Percentiles rank a stretch among this genome's conserved stretches.
Evolutionary conservation across 1,140 invertebrate species (phyloP).

Genomic region (Trachelipus rathkii): DNA sequence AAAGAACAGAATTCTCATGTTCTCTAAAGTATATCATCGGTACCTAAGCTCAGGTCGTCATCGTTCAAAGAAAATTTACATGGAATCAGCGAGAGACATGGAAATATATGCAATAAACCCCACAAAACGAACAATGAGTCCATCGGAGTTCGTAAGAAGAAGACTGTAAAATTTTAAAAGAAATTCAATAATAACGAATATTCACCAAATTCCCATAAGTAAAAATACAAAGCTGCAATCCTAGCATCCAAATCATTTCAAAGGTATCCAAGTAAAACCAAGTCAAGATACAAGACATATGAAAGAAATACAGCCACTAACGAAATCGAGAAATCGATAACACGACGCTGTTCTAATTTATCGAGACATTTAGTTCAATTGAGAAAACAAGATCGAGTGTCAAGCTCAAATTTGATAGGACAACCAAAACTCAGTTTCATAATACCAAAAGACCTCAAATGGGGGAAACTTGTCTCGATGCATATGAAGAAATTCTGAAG

Average conservation of each 20-base stretch:
- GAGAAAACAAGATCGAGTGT: not conserved
- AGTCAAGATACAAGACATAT: not conserved
- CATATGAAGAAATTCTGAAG: not conserved
- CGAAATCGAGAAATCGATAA: not conserved
- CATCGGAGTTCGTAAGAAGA: not conserved
- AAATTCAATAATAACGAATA: not conserved
- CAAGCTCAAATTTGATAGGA: not conserved
- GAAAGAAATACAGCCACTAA: not conserved
- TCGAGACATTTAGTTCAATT: not conserved
- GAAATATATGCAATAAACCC: not conserved
- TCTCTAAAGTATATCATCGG: not conserved
- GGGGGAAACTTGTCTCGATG: not conserved
- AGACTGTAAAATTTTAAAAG: not conserved
- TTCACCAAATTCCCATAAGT: not conserved
- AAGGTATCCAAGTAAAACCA: not conserved
- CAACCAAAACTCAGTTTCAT: not conserved
- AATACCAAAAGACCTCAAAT: not conserved
- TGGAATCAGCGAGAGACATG: not conserved
- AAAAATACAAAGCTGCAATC: not conserved
- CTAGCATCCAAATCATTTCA: not conserved
- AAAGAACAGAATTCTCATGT: no score
- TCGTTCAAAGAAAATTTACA: not conserved
- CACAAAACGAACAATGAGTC: not conserved
- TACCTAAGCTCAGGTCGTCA: not conserved
- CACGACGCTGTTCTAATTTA: not conserved